Base-by-base conservation (phyloP, 2,113 vertebrate genomes). In the Scomber colias region DNA sequence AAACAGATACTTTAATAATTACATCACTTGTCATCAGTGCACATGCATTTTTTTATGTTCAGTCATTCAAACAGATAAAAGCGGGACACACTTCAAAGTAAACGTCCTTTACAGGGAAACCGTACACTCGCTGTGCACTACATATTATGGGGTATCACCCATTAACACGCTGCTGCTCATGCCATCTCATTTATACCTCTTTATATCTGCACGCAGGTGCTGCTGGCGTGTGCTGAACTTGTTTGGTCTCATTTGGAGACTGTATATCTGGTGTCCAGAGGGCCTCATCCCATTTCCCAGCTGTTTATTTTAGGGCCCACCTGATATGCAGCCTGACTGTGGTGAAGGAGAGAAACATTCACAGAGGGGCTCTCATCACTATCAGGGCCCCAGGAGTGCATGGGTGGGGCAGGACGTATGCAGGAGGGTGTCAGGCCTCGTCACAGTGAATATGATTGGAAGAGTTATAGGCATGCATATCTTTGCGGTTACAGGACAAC, bases 271-370 rank as follows among this genome's bases (percentile, higher is more conserved):
- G 21, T 83, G 75, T 82, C 64, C 53, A 14, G 17, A 61, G 31
- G 68, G 30, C 40, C 51, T 85, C 67, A 55, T 82, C 61, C 71
- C 31, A 73, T 24, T 60, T 71, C 59, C 7, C 9, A 2, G n/a
- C 61, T 82, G 84, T 83, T 87, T 89, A 83, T 87, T 90, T 90
- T 88, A 66, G 71, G 65, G 76, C 48, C 40, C 61, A 77, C 63
- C 56, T 86, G 73, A 87, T 78, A 83, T 31, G 66, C 55, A 73
- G 71, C 27, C 53, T 76, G 48, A 75, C 57, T 40, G 67, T 45
- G 19, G 55, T 44, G 65, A 81, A 85, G 70, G 16, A 78, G 60
- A 19, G 12, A 81, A 76, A 77, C 81, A 85, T 81, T 57, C 70
- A 80, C 56, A 46, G 13, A 67, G 71, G 76, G 49, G 30, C 45